Evolutionary conservation across 2,888 invertebrate species (phyloP).

Genomic region (Neocrepidodera transversa): DNA sequence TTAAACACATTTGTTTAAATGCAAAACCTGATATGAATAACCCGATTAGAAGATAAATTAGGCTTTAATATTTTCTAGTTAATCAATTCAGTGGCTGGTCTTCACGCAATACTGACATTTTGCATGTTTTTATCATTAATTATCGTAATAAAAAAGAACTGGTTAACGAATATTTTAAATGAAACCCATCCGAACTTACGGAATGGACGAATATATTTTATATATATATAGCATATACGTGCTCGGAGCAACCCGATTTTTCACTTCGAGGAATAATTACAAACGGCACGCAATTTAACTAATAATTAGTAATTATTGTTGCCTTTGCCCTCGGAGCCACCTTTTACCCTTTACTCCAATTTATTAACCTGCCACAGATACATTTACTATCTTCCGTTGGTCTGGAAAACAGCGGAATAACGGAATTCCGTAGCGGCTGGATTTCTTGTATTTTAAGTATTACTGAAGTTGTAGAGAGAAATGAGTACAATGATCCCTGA

Average conservation of each 20-base stretch:
- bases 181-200: slow-evolving; percentile 40
- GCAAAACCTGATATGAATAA: not conserved
- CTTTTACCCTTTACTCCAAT: slow-evolving; percentile 45
- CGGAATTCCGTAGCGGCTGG: too few relatives aligned
- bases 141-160: slow-evolving; percentile 35
- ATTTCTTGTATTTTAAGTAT: too few relatives aligned
- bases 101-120: slow-evolving; percentile 47
- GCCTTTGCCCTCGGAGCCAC: slow-evolving; percentile 37
- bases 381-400: too few relatives aligned
- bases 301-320: slow-evolving; percentile 56
- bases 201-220: slow-evolving; percentile 43
- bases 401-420: too few relatives aligned
- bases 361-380: slow-evolving; percentile 41
- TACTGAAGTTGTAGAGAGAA: too few relatives aligned
- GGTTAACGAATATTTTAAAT: slow-evolving; percentile 37
- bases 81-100: slow-evolving; percentile 27
- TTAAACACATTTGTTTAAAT: not conserved
- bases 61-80: slow-evolving; percentile 27
- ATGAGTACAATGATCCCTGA: too few relatives aligned
- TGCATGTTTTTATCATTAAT: slow-evolving; percentile 38
- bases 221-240: slow-evolving; percentile 32
- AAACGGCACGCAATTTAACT: slow-evolving; percentile 57
- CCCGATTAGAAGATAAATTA: slow-evolving; percentile 18
- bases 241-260: slow-evolving; percentile 49
- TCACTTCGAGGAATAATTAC: slow-evolving; percentile 54